Conservation (phyloP, 1,140 invertebrate genomes). For the Cydia splendana region DNA sequence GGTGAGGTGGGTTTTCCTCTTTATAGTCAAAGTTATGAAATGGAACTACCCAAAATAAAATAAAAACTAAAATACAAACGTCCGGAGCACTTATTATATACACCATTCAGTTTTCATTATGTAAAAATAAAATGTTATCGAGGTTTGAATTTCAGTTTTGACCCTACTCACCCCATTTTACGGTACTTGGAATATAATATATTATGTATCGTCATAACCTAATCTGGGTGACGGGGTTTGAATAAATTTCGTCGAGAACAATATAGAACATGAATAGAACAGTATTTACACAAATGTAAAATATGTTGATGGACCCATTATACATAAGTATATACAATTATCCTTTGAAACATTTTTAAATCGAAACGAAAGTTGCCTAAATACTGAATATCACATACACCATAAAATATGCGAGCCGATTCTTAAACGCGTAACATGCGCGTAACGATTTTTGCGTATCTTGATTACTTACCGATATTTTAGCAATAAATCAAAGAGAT, state of each 20-base stretch:
- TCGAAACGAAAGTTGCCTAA: slow-evolving; percentile 35
- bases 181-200: neutral
- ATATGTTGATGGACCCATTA: slow-evolving; percentile 36
- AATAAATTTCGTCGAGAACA: slow-evolving; percentile 1
- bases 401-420: slow-evolving; percentile 32
- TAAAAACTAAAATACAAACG: too few species aligned
- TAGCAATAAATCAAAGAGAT: slow-evolving; percentile 47
- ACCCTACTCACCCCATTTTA: too few species aligned
- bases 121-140: too few species aligned
- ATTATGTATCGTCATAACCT: slow-evolving; percentile 6
- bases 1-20: too few species aligned
- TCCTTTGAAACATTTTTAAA: slow-evolving; percentile 35
- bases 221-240: neutral
- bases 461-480: slow-evolving; percentile 35
- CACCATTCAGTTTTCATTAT: too few species aligned
- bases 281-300: slow-evolving; percentile 37
- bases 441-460: slow-evolving; percentile 39
- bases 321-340: neutral
- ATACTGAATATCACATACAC: slow-evolving; percentile 26
- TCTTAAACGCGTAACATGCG: slow-evolving; percentile 37
- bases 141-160: too few species aligned
- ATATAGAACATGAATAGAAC: too few species aligned
- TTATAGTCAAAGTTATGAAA: too few species aligned
- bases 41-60: too few species aligned
- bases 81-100: too few species aligned